Evolutionary conservation across 2,113 vertebrate species (phyloP), one percentile per base, ranked within the genome.

Genomic region (Podiceps cristatus): DNA sequence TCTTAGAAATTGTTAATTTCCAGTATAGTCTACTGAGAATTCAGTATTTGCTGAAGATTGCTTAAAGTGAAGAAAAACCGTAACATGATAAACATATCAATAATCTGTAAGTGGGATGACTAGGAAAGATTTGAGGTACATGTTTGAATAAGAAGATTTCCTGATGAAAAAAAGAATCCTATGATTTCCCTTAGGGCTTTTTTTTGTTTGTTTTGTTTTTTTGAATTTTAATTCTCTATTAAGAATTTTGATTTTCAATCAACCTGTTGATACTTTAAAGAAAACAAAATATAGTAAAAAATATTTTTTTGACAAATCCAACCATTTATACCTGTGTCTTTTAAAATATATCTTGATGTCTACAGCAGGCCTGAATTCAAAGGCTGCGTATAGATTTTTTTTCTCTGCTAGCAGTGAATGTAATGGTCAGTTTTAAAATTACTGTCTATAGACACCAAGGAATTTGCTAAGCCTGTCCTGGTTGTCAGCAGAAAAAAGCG

Each of bases 341-440:
- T 64, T 45, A 78, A 75, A 73, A 73, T 44, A 19, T 12, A 27
- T 22, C 37, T 82, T 71, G 9, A 7, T 63, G 5, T 16, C 44
- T 64, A n/a, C 6, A 37, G 25, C 35, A 49, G 25, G 20, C 33
- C 10, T 2, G 11, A 45, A 64, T 64, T 45, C 35, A 47, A 86
- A 92, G 28, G 22, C 56, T 33, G 8, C 64, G n/a, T 18, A 50
- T 5, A 71, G 35, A 0, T 16, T 25, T 80, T 83, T 83, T 83
- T 77, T 28, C 37, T 50, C 40, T 90, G 10, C n/a, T 78, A 86
- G 25, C 13, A 72, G 33, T 37, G 53, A 56, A 75, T 29, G 10
- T 66, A 87, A 91, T 60, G 25, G 90, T 92, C 31, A 52, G 27
- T 72, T 92, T 92, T 94, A 56, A 93, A 88, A 93, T 94, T 88